phyloP scores from a whole-genome alignment of 1,140 invertebrate genomes.

The Dinothrombium tinctorium region DNA sequence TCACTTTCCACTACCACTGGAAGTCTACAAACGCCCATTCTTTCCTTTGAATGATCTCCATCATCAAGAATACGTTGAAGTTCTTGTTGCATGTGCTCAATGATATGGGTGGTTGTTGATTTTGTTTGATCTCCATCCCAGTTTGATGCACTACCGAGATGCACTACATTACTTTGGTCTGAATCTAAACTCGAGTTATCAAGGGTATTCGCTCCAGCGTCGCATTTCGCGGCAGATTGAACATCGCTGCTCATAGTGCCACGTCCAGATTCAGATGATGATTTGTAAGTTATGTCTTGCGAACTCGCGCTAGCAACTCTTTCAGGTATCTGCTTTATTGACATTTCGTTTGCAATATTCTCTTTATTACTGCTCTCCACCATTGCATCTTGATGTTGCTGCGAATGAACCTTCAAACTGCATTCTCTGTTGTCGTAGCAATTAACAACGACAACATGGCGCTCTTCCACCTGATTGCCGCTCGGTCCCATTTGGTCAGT shows the following conservation, averaged over 20 bases:
- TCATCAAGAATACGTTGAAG: slow-evolving; percentile 8
- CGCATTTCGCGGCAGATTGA: not conserved
- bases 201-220: not conserved
- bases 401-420: too few relatives aligned
- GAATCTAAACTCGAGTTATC: slow-evolving; percentile 7
- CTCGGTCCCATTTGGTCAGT: too few relatives aligned
- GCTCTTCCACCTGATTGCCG: too few relatives aligned
- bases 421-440: too few relatives aligned
- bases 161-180: slow-evolving; percentile 7
- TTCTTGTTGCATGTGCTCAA: slow-evolving; percentile 17
- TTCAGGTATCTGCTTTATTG: not conserved
- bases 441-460: too few relatives aligned
- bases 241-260: slow-evolving; percentile 17
- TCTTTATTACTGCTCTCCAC: too few relatives aligned
- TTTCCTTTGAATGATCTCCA: not conserved
- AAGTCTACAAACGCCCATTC: not conserved
- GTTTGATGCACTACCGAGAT: not conserved
- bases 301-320: slow-evolving; percentile 3
- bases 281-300: slow-evolving; percentile 12
- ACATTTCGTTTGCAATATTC: not conserved
- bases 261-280: slow-evolving; percentile 22
- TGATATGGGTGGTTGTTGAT: slow-evolving; percentile 2
- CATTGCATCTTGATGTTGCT: too few relatives aligned
- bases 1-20: slow-evolving; percentile 2
- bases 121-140: not conserved